Conservation (phyloP, 2,113 vertebrate genomes). For the Empidonax traillii region DNA sequence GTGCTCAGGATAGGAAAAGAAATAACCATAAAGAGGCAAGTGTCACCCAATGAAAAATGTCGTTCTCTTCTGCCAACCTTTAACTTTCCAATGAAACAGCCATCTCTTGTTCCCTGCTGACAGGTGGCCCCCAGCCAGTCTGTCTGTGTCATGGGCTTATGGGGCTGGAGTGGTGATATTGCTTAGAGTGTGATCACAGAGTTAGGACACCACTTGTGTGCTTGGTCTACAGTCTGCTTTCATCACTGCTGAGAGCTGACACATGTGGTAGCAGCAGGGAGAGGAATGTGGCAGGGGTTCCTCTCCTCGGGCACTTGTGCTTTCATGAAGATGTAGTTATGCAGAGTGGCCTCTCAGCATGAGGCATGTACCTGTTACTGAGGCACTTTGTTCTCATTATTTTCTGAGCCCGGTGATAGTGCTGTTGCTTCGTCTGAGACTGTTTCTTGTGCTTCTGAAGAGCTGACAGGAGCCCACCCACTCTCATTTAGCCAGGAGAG, state of each 20-base stretch:
- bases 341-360: neutral
- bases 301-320: neutral
- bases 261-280: fast-evolving
- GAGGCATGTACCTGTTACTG: neutral
- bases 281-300: neutral
- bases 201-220: neutral
- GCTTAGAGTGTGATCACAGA: neutral
- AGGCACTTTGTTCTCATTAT: neutral
- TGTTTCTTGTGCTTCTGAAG: neutral
- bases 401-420: neutral
- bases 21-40: neutral
- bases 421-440: neutral
- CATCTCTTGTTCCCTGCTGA: neutral
- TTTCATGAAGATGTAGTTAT: neutral
- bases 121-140: neutral
- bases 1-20: neutral
- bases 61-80: neutral
- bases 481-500: neutral
- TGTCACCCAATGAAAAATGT: neutral
- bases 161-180: neutral
- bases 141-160: neutral
- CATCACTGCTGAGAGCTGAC: neutral
- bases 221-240: neutral
- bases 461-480: neutral
- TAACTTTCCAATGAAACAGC: neutral